phyloP scores from a whole-genome alignment of 2,888 invertebrate genomes.

The Drosophila ochracea region DNA sequence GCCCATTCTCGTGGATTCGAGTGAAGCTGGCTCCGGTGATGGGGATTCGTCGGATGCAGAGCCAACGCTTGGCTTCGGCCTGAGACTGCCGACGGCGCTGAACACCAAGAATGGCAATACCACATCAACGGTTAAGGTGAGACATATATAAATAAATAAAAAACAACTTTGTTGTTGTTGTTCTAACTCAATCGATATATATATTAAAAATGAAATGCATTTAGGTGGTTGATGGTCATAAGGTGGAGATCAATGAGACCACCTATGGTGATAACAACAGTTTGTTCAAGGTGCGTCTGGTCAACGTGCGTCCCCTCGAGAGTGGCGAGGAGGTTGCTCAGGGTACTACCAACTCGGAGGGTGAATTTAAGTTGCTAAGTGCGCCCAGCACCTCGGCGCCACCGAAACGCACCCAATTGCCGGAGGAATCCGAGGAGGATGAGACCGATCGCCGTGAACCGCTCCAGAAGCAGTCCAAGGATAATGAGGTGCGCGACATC shows the following conservation, averaged over 20 bases:
- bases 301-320: slow-evolving; percentile 86
- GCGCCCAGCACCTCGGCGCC: slow-evolving; percentile 59
- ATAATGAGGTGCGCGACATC: slow-evolving; percentile 83
- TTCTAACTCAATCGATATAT: not conserved
- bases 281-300: slow-evolving; percentile 86
- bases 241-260: slow-evolving; percentile 87
- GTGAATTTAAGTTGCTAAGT: slow-evolving; percentile 33
- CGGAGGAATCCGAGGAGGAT: slow-evolving; percentile 70
- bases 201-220: not conserved
- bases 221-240: slow-evolving; percentile 86
- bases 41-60: slow-evolving; percentile 46
- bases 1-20: slow-evolving; percentile 55
- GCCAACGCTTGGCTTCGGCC: slow-evolving; percentile 43
- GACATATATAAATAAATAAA: not conserved
- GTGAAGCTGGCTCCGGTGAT: slow-evolving; percentile 42
- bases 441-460: slow-evolving; percentile 72
- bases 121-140: slow-evolving; percentile 85
- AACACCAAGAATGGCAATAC: slow-evolving; percentile 82
- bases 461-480: slow-evolving; percentile 71
- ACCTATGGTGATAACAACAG: slow-evolving; percentile 85
- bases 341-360: slow-evolving; percentile 50
- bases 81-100: slow-evolving; percentile 50
- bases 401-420: slow-evolving; percentile 33
- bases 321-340: slow-evolving; percentile 79
- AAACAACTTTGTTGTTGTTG: not conserved